Base-by-base conservation (phyloP, 2,888 invertebrate genomes). In the Stegana nigrithorax region DNA sequence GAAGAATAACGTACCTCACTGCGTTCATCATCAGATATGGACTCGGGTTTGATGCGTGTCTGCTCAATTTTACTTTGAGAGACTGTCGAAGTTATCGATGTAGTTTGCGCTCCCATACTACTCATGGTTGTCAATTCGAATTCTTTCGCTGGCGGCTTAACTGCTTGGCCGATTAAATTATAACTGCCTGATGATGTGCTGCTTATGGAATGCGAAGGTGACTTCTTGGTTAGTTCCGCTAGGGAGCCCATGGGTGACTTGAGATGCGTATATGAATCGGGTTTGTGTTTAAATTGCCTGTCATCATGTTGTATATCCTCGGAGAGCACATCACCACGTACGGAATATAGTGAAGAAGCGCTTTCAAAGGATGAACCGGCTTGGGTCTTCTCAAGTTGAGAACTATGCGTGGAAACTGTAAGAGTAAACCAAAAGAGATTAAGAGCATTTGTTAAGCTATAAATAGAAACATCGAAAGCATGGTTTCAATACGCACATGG, bases 281-380 rank as follows among this genome's bases (percentile, higher is more conserved):
- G 44, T 44, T 23, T 55, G 10, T 19, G 1, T 19, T 65, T 72
- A 1, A 14, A 29, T 0, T 68, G 62, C 44, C 67, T 70, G 8
- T 80, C 83, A 19, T 80, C 80, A 5, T 70, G 67, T 45, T 89
- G 88, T 83, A 89, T 87, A 75, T 91, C 91, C 80, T 91, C 91
- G 44, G 87, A 87, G 3, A 82, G 67, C 67, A 90, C 89, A 81
- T 93, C 92, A 67, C 91, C 91, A 67, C 92, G 89, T 36, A 93
- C 91, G 70, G 93, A 93, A 84, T 93, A 93, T 64, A 93, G 87
- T 44, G 93, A 93, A 62, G 93, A 93, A 67, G 92, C 93, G 83
- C 94, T 94, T 85, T 94, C 94, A 84, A 94, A 93, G n/a, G 94
- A 94, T 69, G 93, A 93, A 25, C 93, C 93, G 66, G 92, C 93